These are phyloP conservation scores for Hapalemur alaotrensis DNA, from an alignment of 2,797 vertebrate species.

Conservation along the genomic window DNA sequence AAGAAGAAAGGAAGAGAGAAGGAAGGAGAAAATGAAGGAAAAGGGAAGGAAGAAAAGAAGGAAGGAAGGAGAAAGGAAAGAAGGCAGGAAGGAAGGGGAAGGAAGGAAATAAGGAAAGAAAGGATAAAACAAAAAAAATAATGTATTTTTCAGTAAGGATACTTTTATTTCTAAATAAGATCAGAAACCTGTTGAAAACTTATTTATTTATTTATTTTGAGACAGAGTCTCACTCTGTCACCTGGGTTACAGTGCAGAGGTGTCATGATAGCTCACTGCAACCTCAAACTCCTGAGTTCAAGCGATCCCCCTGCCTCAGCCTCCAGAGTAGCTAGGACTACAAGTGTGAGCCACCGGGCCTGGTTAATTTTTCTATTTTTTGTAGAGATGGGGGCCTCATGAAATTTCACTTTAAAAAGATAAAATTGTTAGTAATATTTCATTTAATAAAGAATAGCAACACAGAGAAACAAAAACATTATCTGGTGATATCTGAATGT, in stretches of 20 bases:
- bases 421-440: not conserved
- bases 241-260: too few species aligned
- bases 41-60: not conserved
- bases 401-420: not conserved
- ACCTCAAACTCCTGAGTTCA: too few species aligned
- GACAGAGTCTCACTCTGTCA: too few species aligned
- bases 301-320: too few species aligned
- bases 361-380: too few species aligned
- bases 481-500: not conserved
- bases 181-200: not conserved
- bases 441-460: not conserved
- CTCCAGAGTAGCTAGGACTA: too few species aligned
- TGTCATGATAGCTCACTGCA: too few species aligned
- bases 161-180: not conserved
- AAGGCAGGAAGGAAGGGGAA: too few species aligned
- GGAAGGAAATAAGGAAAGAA: not conserved
- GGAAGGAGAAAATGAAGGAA: not conserved
- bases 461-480: not conserved
- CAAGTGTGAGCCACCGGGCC: too few species aligned
- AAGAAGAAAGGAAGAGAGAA: too few species aligned
- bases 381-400: too few species aligned
- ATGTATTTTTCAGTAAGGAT: not conserved
- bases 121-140: not conserved
- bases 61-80: not conserved
- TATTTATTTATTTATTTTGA: too few species aligned